These are phyloP conservation scores for Oreochromis aureus DNA, from an alignment of 2,113 vertebrate species.

Conservation along the genomic window DNA sequence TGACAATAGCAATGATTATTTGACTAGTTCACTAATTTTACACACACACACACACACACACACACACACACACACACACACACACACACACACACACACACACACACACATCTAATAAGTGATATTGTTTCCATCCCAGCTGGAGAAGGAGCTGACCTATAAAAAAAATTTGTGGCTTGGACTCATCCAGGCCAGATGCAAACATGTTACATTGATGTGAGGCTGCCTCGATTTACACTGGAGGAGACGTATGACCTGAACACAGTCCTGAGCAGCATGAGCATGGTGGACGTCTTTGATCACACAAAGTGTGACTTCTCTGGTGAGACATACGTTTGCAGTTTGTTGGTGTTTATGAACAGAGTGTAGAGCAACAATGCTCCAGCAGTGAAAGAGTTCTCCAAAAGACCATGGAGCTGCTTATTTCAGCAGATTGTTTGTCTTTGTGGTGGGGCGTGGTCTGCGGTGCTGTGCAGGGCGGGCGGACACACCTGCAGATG, in stretches of 20 bases:
- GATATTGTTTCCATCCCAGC: constrained; percentile 43
- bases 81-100: too few species aligned
- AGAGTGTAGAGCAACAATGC: neutral
- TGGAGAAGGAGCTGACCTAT: constrained; percentile 73
- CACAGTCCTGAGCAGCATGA: constrained; percentile 35
- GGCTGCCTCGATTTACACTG: constrained; percentile 78
- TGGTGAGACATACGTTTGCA: neutral
- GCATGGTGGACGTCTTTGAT: too few species aligned
- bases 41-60: neutral
- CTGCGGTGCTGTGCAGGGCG: too few species aligned
- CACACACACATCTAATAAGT: neutral
- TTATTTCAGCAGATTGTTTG: neutral
- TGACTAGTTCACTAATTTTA: neutral
- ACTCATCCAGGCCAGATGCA: constrained; percentile 67
- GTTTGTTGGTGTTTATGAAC: too few species aligned
- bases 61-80: too few species aligned
- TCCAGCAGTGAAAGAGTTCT: neutral
- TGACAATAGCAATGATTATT: neutral
- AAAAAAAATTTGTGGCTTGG: constrained; percentile 76
- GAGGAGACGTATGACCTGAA: constrained; percentile 77
- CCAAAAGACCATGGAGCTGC: neutral
- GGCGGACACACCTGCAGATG: too few species aligned
- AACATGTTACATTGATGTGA: constrained; percentile 56
- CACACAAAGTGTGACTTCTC: constrained; percentile 7
- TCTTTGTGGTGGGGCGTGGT: too few species aligned